Evolutionary conservation across 2,888 invertebrate genomes (phyloP), one percentile per base, ranked within the genome.

Genomic region (Pheosia gnoma): DNA sequence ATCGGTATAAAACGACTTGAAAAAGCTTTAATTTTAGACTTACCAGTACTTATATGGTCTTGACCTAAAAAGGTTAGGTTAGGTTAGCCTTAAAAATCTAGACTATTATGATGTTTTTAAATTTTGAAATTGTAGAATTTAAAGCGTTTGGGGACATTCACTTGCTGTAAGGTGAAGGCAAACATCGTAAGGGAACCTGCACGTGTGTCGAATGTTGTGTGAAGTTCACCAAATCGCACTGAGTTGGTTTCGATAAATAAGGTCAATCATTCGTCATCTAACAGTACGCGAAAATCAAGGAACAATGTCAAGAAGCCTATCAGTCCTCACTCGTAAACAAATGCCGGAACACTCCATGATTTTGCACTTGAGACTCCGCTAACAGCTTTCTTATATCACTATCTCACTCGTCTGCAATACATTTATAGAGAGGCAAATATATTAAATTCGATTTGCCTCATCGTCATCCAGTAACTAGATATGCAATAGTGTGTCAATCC

Each of bases 341-440:
- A 39, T 55, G 38, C 55, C 36, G 55, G 39, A 55, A 55, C 55
- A 55, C 55, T 55, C 10, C 39, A 55, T 39, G 10, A 55, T 55
- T 51, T n/a, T 7, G 55, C 55, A 55, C 55, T 55, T 13, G 55
- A 55, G 39, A 37, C 53, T 55, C 1, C 2, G 37, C 11, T 38
- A 11, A 53, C 36, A 53, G 37, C 53, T 53, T 53, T 53, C 53
- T 53, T 38, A 53, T 37, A 52, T 36, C 9, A 11, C 53, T 51
- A 10, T 53, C 37, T 37, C 11, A 51, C 25, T 51, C 51, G 5
- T 25, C 5, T n/a, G 4, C n/a, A n/a, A 47, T 47, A 47, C 47
- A n/a, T n/a, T 47, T 4, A 47, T n/a, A n/a, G 47, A 47, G 47
- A 47, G 47, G n/a, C 5, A 11, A 47, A 47, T 47, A 47, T 3